Evolutionary conservation across 2,797 vertebrate genomes (phyloP), one percentile per base, ranked within the genome.

Genomic region (Gymnothorax javanicus): DNA sequence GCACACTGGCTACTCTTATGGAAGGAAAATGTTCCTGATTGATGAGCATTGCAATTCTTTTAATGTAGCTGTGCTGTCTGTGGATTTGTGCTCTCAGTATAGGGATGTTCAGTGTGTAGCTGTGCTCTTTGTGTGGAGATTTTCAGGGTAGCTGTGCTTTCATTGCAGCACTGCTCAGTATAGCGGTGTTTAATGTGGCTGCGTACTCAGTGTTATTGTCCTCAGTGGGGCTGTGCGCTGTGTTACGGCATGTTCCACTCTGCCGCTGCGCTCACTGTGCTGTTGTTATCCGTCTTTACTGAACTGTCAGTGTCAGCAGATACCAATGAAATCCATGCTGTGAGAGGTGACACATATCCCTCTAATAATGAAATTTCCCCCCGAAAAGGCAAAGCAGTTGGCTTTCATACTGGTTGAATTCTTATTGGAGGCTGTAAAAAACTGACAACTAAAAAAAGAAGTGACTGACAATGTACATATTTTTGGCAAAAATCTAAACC

Each of bases 281-380:
- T 20, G 62, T 7, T 64, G 62, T 64, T 54, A 50, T 13, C 23
- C 23, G 20, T 23, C 77, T 56, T n/a, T 23, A 13, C 52, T 52
- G 52, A n/a, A 77, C 50, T 50, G 56, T 54, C 52, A 77, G 50
- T 54, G 77, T 81, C 77, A 56, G 77, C 52, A 81, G 23, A 56
- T 56, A 56, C 77, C 23, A 79, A 20, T 4, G 52, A 54, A 81
- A 81, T n/a, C 77, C 77, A 81, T 56, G 77, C 77, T 81, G 77
- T 81, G 52, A 17, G 11, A 79, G 15, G 23, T 79, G 50, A n/a
- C 77, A 33, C 17, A 23, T 81, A 54, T 56, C 43, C 43, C 23
- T 79, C 77, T 81, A 81, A 79, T 52, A 79, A 81, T 81, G 56
- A 81, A 56, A 7, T 56, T 81, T 81, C 56, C 52, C 77, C 23